Conservation (phyloP, 2,113 vertebrate species). For the Pelodiscus sinensis region DNA sequence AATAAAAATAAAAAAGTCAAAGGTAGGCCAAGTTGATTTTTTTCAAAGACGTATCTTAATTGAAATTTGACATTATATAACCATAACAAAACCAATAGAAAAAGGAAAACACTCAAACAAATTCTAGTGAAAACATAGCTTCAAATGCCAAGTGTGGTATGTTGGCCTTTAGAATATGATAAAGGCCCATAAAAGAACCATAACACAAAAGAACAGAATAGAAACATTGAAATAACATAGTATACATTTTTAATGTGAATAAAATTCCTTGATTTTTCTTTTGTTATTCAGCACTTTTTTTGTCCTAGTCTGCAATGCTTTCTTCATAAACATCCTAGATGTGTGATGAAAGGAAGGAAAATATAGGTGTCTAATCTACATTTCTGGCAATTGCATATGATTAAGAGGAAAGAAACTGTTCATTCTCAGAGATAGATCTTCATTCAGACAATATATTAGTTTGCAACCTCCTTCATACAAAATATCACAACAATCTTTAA, state of each 20-base stretch:
- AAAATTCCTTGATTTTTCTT: conserved; percentile 58
- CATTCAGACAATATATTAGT: not conserved
- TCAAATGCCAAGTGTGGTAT: not conserved
- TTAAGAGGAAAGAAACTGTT: not conserved
- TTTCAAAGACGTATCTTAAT: not conserved
- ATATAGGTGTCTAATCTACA: not conserved
- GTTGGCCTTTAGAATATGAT: not conserved
- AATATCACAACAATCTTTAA: not conserved
- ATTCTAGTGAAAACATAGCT: not conserved
- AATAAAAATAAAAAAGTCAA: conserved; percentile 38
- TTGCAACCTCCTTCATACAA: not conserved
- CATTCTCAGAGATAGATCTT: not conserved
- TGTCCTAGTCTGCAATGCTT: conserved; percentile 31
- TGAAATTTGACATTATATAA: not conserved
- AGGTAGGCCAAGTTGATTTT: conserved; percentile 42
- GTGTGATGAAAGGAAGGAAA: conserved; percentile 41
- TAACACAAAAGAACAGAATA: not conserved
- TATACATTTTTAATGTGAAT: conserved; percentile 21
- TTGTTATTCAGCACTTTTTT: conserved; percentile 48
- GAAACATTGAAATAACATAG: not conserved
- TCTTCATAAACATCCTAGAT: not conserved
- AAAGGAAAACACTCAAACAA: not conserved
- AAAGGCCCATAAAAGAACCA: not conserved
- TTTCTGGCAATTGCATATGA: not conserved
- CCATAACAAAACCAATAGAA: not conserved